These are phyloP conservation scores for Halyomorpha halys DNA, from an alignment of 1,140 invertebrate genomes.

Conservation along the genomic window DNA sequence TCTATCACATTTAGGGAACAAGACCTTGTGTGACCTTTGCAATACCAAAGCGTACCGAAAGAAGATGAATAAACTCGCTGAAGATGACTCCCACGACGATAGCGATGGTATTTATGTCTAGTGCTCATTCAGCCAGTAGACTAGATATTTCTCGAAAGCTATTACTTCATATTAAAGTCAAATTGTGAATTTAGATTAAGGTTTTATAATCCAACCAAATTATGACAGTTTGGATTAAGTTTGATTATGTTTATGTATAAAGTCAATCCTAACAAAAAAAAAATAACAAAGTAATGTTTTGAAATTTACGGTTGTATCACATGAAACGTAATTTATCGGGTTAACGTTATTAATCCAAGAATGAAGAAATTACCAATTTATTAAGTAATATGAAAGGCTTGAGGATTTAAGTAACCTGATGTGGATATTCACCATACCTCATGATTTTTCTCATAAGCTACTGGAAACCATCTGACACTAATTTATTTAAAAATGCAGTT, in stretches of 20 bases:
- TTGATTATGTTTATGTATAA: not conserved
- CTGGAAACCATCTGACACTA: too few species aligned
- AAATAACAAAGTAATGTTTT: not conserved
- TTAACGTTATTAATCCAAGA: not conserved
- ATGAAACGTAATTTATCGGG: not conserved
- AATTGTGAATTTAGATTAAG: conserved; percentile 13
- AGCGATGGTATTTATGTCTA: conserved; percentile 28
- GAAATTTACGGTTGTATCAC: not conserved
- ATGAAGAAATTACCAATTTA: too few species aligned
- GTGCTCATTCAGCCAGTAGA: conserved; percentile 8
- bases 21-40: conserved; percentile 72
- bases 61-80: conserved; percentile 43
- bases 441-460: too few species aligned
- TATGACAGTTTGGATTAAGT: conserved; percentile 5
- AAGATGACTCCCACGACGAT: conserved; percentile 23
- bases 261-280: not conserved
- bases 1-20: conserved; percentile 54
- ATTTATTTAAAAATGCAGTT: too few species aligned
- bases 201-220: conserved; percentile 8
- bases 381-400: too few species aligned
- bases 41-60: conserved; percentile 57
- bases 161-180: not conserved
- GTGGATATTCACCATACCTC: too few species aligned
- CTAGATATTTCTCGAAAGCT: conserved; percentile 3
- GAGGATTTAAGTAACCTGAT: too few species aligned